Evolutionary conservation across 2,113 vertebrate species (phyloP), one percentile per base, ranked within the genome.

Genomic region (Crotophaga sulcirostris): DNA sequence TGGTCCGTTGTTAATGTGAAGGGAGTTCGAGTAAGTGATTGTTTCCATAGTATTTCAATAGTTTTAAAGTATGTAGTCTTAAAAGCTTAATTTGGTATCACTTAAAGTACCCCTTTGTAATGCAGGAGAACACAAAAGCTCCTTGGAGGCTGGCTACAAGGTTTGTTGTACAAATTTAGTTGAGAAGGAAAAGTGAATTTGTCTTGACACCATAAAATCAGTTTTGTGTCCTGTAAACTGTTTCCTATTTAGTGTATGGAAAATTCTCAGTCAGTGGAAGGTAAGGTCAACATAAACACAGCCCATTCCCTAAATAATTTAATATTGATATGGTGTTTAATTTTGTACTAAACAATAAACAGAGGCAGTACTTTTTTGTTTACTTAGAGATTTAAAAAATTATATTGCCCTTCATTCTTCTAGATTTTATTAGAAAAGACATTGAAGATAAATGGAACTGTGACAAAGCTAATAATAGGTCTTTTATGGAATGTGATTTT

Each of bases 391-490:
- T 69, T 79, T 83, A 93, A 58, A 76, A 93, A 93, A 88, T 90
- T 91, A 47, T 69, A 34, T 89, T 87, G 73, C 34, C 80, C 87
- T 96, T 92, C 62, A 64, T 91, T 92, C 49, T 87, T 86, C 52
- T 77, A 60, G 14, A 24, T 40, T 97, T 95, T 92, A 64, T 94
- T 77, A 80, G 78, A 68, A 87, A 91, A 96, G 89, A 78, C 73
- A 54, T 18, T 69, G 74, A 89, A 96, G 81, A 84, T 70, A 97
- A 94, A 95, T 82, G 62, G 84, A 95, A 73, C 45, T 66, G 84
- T 85, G 89, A 89, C 81, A 95, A 94, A 93, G 55, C 82, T 95
- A 93, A 90, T 87, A 94, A 94, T 82, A 94, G 87, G 29, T 69
- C 49, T 85, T 75, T 21, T 58, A 42, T 73, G 54, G 66, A 74